Evolutionary conservation across 2,797 vertebrate genomes (phyloP), one percentile per base, ranked within the genome.

Genomic region (Pagetopsis macropterus): DNA sequence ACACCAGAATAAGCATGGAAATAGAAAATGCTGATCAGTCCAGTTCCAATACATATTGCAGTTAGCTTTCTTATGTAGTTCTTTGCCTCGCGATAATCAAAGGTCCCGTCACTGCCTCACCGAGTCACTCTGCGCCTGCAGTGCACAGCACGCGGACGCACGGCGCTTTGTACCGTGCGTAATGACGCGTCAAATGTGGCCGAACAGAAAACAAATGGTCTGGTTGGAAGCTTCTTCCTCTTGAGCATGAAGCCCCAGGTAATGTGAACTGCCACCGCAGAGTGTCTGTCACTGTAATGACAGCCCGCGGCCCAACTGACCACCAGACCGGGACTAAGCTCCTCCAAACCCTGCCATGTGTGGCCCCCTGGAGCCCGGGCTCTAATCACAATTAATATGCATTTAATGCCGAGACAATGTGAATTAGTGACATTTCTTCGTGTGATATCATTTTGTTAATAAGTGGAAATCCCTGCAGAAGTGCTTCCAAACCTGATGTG

Each of bases 271-370:
- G 54, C 59, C 65, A 72, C 84, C 63, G 51, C 74, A 40, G 44
- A 65, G 40, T 83, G 80, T 75, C 80, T 88, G 86, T 83, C 85
- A 56, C 80, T 27, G 21, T 82, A 86, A 87, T 87, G 17, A 79
- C 76, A 69, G 59, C 49, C 21, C 10, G 1, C 27, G 33, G 48
- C 17, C 49, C 44, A 3, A 11, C 43, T 16, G 73, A 58, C 37
- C 79, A 70, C n/a, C 79, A 14, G 67, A 66, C 50, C 70, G 14
- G 46, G 21, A 61, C 70, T 5, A 19, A 56, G 50, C 52, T 21
- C 16, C 57, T 3, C 17, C 33, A 45, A 27, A 50, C 43, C 17
- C 3, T 21, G 41, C 45, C 58, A 40, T 23, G 27, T 9, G 55
- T 3, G 43, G 37, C 9, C 11, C 5, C 49, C 7, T 5, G 31